Base-by-base conservation (phyloP, 2,888 invertebrate genomes). In the Chrysolina haemoptera region DNA sequence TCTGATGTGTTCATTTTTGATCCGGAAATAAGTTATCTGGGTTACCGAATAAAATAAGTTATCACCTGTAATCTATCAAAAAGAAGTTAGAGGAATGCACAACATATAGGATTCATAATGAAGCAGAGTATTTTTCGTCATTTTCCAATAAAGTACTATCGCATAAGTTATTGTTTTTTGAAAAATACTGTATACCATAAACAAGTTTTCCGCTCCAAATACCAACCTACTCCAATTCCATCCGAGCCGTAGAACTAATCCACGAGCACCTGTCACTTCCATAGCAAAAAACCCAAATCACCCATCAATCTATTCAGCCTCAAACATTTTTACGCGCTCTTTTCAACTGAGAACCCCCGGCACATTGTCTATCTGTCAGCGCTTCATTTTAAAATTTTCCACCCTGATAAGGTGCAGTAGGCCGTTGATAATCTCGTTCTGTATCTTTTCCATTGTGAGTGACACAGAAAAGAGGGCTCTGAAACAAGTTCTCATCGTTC, bases 331-430 rank as follows among this genome's bases (percentile, higher is more conserved):
- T 70, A 43, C 70, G 50, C 64, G 67, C 63, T 70, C 70, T 71
- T 70, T 55, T 74, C 71, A 75, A 50, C 35, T 50, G 66, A 63
- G 71, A 69, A 68, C 71, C 71, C 62, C 22, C 41, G 18, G 71
- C 53, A 71, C 53, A 71, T 75, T 62, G 68, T 71, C 69, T 66
- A 65, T 62, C 74, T 71, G 69, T 71, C 71, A 75, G 68, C 68
- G 50, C 46, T 71, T 64, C 74, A 76, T 70, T 76, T 73, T 76
- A 18, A 68, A 73, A 75, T 72, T 68, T 78, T 69, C 70, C 70
- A 70, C 66, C 62, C 73, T 76, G 75, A 71, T 78, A 73, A 76
- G 76, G 65, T 73, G 69, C 73, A 76, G 66, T 68, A 76, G 76
- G 73, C 73, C 73, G 71, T 76, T 43, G 62, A 71, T 71, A 76